Evolutionary conservation across 2,113 vertebrate species (phyloP).

Genomic region (Pollimyrus isidori): DNA sequence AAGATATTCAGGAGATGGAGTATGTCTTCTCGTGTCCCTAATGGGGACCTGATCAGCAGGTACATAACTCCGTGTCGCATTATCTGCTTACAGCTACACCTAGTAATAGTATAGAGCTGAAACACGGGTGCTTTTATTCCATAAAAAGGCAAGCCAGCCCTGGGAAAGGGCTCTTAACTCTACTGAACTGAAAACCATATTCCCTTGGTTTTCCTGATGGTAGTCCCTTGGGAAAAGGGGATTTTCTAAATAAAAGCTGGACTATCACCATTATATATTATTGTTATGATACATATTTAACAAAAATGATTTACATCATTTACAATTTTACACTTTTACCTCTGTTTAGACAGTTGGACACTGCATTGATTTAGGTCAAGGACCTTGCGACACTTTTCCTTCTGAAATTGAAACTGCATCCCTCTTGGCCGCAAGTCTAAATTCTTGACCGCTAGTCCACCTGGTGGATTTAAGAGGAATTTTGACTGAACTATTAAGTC

Average conservation of each 20-base stretch:
- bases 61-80: not conserved
- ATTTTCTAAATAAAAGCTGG: not conserved
- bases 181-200: not conserved
- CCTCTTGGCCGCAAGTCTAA: no score
- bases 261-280: not conserved
- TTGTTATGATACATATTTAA: not conserved
- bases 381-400: no score
- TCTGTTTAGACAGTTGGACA: not conserved
- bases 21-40: not conserved
- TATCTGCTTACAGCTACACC: not conserved
- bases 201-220: not conserved
- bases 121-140: not conserved
- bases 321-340: not conserved
- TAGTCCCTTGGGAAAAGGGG: not conserved
- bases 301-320: not conserved
- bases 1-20: not conserved
- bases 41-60: not conserved
- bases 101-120: not conserved
- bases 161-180: not conserved
- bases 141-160: not conserved
- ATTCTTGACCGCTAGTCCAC: not conserved
- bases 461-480: not conserved
- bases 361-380: not conserved
- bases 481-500: not conserved
- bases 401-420: not conserved